Evolutionary conservation across 2,113 vertebrate species (phyloP).

Genomic region (Tricholaema leucomelas): DNA sequence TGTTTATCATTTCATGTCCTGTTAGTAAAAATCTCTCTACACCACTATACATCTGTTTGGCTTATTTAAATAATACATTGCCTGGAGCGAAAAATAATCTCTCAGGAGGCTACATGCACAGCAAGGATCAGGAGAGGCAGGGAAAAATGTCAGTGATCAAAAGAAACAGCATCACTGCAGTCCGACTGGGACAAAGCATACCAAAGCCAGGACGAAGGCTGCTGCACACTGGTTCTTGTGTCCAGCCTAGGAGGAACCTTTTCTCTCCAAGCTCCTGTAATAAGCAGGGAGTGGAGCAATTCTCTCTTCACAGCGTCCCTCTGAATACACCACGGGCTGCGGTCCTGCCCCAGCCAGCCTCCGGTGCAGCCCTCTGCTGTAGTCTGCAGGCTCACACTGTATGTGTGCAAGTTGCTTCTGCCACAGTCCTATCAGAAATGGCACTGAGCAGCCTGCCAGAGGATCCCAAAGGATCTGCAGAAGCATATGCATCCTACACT

Average conservation of each 20-base stretch:
- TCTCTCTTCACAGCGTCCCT: not conserved
- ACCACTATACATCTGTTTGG: not conserved
- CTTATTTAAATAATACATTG: constrained; percentile 28
- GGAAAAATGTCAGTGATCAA: not conserved
- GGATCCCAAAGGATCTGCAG: not conserved
- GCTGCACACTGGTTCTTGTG: not conserved
- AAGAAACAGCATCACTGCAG: constrained; percentile 1
- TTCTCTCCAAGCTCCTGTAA: not conserved
- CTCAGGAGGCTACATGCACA: not conserved
- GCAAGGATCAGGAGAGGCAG: not conserved
- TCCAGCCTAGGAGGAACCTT: not conserved
- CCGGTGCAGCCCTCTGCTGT: not conserved
- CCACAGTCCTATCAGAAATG: not conserved
- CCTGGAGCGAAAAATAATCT: not conserved
- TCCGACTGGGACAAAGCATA: constrained; percentile 15
- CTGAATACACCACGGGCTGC: not conserved
- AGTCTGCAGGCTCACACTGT: not conserved
- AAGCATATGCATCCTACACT: not conserved
- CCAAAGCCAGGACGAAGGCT: not conserved
- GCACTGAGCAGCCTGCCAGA: not conserved
- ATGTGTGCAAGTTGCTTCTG: not conserved
- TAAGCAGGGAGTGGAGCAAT: not conserved
- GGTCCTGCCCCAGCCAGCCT: not conserved
- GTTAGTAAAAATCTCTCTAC: too few species aligned
- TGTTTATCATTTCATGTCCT: too few species aligned